Conservation (phyloP, 2,113 vertebrate species). For the Nothoprocta pentlandii region DNA sequence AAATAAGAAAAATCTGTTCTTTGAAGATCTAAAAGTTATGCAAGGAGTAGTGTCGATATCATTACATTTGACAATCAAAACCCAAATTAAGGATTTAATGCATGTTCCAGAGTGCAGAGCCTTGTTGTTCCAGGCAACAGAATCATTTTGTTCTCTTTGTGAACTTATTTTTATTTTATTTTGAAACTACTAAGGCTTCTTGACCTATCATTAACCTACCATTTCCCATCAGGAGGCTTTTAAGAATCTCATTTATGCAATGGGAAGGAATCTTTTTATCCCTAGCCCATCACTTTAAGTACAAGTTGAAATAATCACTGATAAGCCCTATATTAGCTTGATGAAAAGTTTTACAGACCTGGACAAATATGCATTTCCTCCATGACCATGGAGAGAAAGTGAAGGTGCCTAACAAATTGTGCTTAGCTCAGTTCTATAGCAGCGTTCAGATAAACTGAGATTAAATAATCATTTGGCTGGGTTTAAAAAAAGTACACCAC, state of each 20-base stretch:
- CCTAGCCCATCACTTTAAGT: neutral
- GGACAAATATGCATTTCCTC: neutral
- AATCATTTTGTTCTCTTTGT: rapidly evolving
- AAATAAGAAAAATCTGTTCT: neutral
- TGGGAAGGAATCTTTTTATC: neutral
- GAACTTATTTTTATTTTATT: neutral
- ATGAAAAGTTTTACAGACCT: neutral
- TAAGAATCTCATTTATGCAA: neutral
- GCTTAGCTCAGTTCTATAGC: neutral
- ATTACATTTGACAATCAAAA: neutral
- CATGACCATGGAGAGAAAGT: neutral
- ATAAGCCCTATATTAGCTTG: neutral
- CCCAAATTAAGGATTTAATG: neutral
- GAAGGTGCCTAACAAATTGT: neutral
- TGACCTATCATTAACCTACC: neutral
- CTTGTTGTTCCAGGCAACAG: neutral
- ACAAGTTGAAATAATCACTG: neutral
- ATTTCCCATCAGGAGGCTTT: neutral
- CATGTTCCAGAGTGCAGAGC: neutral
- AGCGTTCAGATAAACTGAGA: neutral
- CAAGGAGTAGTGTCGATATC: neutral
- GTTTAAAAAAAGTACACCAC: neutral
- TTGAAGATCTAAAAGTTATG: neutral
- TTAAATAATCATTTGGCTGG: neutral
- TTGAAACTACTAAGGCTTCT: neutral